Evolutionary conservation across 2,113 vertebrate species (phyloP).

Genomic region (Tenrec ecaudatus): DNA sequence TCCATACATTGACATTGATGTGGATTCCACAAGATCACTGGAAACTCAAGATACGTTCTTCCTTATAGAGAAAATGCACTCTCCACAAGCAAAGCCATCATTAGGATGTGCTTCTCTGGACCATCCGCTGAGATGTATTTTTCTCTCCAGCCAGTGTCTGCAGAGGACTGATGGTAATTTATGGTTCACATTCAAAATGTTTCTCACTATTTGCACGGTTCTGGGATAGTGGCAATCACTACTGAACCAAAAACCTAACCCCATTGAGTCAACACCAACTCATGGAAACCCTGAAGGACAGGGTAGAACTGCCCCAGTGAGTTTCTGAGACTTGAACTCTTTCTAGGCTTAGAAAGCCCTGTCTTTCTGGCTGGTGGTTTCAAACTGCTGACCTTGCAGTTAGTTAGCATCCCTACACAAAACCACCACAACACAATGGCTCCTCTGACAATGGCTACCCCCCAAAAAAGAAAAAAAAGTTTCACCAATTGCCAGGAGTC

Average conservation of each 20-base stretch:
- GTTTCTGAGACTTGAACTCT: too few species aligned
- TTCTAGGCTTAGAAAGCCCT: too few species aligned
- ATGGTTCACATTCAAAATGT: not conserved
- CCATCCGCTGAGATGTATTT: constrained; percentile 47
- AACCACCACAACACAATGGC: too few species aligned
- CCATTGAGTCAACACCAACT: too few species aligned
- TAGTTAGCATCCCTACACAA: too few species aligned
- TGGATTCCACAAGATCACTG: constrained; percentile 51
- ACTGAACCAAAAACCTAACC: not conserved
- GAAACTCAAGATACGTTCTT: constrained; percentile 21
- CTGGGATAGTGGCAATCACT: not conserved
- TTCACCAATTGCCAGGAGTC: constrained; percentile 1
- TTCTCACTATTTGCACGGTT: constrained; percentile 48
- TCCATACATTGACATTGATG: constrained; percentile 45
- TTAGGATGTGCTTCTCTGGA: constrained; percentile 11
- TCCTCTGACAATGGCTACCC: too few species aligned
- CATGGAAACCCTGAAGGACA: too few species aligned
- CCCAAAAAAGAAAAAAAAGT: not conserved
- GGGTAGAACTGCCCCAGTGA: too few species aligned
- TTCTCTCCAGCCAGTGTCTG: not conserved
- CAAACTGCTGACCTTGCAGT: too few species aligned
- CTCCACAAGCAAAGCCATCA: constrained; percentile 19
- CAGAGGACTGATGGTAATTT: constrained; percentile 22
- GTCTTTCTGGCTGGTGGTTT: too few species aligned
- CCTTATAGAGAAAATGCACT: constrained; percentile 13